Evolutionary conservation across 1,140 invertebrate genomes (phyloP).

Genomic region (Anagrus nilaparvatae): DNA sequence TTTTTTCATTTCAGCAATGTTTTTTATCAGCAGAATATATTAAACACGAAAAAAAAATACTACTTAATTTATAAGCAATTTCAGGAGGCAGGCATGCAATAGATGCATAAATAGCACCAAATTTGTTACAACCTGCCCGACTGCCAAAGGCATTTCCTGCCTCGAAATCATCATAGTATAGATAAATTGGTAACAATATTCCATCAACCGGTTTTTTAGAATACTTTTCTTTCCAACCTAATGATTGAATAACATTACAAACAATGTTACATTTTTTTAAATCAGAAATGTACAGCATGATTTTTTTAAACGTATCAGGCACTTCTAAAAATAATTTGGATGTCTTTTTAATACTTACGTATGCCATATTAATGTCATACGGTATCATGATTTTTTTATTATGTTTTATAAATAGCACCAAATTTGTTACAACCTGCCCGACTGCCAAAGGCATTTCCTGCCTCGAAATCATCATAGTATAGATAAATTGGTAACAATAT

Average conservation of each 20-base stretch:
- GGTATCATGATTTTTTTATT: neutral
- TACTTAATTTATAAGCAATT: conserved; percentile 2
- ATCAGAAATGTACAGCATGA: conserved; percentile 8
- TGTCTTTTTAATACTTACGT: conserved; percentile 3
- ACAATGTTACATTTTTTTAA: conserved; percentile 10
- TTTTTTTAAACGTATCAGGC: conserved; percentile 9
- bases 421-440: too few species aligned
- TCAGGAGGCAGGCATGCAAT: conserved; percentile 15
- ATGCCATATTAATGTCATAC: neutral
- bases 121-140: conserved; percentile 17
- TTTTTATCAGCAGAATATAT: conserved; percentile 3
- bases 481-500: too few species aligned
- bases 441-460: too few species aligned
- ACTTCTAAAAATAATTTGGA: conserved; percentile 15
- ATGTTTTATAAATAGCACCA: too few species aligned
- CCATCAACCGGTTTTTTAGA: neutral
- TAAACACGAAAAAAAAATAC: conserved; percentile 8
- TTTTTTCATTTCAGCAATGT: neutral
- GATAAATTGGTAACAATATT: conserved; percentile 14
- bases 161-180: conserved; percentile 20
- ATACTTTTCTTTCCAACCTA: conserved; percentile 8
- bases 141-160: conserved; percentile 14
- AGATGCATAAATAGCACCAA: conserved; percentile 13
- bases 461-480: too few species aligned
- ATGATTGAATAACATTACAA: conserved; percentile 12